Evolutionary conservation across 1,140 invertebrate genomes (phyloP).

Genomic region (Gerris buenoi): DNA sequence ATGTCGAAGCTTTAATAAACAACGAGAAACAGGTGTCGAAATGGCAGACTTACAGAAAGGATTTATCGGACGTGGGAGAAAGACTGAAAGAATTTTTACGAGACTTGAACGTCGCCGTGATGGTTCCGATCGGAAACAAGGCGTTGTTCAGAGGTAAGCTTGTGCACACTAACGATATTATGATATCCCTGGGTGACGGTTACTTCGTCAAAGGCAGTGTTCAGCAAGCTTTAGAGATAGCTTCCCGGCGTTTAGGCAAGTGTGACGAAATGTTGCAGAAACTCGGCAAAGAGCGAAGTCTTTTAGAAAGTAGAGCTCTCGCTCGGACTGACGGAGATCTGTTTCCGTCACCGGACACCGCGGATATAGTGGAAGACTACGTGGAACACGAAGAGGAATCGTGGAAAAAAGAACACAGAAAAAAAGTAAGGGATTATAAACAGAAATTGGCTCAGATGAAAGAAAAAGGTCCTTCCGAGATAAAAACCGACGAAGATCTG

Average conservation of each 20-base stretch:
- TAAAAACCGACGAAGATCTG: conserved; percentile 32
- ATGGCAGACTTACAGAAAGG: conserved; percentile 18
- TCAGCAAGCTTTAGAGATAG: conserved; percentile 44
- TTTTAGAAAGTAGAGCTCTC: conserved; percentile 31
- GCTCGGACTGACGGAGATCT: conserved; percentile 28
- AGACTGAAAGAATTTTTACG: conserved; percentile 14
- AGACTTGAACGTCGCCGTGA: conserved; percentile 31
- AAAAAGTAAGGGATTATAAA: conserved; percentile 34
- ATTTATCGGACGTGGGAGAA: conserved; percentile 14
- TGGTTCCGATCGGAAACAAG: conserved; percentile 45
- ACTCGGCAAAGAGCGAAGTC: conserved; percentile 33
- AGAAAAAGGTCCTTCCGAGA: conserved; percentile 26
- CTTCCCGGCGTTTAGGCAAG: conserved; percentile 40
- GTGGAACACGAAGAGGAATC: conserved; percentile 36
- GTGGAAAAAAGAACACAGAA: conserved; percentile 38
- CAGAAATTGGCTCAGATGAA: conserved; percentile 31
- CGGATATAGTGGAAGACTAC: conserved; percentile 39
- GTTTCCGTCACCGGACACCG: conserved; percentile 27
- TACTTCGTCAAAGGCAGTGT: conserved; percentile 54
- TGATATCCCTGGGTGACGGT: conserved; percentile 48
- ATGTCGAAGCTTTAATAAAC: conserved; percentile 9
- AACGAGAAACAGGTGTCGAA: conserved; percentile 9
- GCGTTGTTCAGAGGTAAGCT: conserved; percentile 53
- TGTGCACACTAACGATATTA: conserved; percentile 54
- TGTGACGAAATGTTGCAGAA: conserved; percentile 34